These are phyloP conservation scores for Procavia capensis DNA, from an alignment of 2,113 vertebrate genomes.

Conservation along the genomic window DNA sequence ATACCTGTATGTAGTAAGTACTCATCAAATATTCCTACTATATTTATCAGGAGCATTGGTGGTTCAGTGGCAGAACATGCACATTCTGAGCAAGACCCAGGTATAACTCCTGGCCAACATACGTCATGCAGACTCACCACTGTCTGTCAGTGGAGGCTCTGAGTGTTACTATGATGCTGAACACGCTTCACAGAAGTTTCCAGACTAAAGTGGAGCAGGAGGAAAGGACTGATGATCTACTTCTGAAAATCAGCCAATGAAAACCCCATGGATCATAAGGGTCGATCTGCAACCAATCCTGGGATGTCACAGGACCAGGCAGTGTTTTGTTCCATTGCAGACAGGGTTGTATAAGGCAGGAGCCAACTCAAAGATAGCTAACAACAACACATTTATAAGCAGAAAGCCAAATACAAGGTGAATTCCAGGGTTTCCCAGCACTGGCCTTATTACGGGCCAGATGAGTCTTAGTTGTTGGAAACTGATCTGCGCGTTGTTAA, in stretches of 20 bases:
- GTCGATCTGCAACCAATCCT: not conserved
- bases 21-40: not conserved
- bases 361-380: not conserved
- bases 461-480: not conserved
- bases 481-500: not conserved
- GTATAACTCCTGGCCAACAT: not conserved
- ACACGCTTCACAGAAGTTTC: not conserved
- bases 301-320: not conserved
- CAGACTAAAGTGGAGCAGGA: not conserved
- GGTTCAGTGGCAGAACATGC: not conserved
- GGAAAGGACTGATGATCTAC: not conserved
- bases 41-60: not conserved
- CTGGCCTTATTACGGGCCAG: not conserved
- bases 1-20: not conserved
- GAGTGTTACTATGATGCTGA: not conserved
- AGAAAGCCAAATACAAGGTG: constrained; percentile 7
- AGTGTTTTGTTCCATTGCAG: not conserved
- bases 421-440: not conserved
- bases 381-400: not conserved
- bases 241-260: not conserved
- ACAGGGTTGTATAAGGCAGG: not conserved
- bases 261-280: not conserved
- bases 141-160: not conserved
- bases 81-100: not conserved
- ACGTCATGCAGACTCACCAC: not conserved